Evolutionary conservation across 2,113 vertebrate species (phyloP), one percentile per base, ranked within the genome.

Genomic region (Prinia subflava): DNA sequence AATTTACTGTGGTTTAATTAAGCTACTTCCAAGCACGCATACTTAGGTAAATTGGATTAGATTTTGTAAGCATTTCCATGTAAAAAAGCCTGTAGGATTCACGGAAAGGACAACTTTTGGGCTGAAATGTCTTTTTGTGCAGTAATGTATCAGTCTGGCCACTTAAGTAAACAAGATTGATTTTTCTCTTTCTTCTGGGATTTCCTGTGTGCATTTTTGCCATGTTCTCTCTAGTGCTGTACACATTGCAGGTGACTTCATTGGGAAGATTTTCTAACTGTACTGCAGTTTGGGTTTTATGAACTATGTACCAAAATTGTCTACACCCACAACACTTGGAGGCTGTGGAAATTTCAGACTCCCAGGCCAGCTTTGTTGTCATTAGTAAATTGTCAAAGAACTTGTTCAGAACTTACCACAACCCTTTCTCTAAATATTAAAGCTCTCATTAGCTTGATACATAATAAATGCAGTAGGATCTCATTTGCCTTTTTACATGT

Each of bases 1-100:
- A 92, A 92, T 93, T 80, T 73, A 65, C 67, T 33, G 9, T 69
- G 39, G 75, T 87, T 95, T 95, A 96, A 94, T 94, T 89, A 96
- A 96, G 52, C 52, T 52, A 52, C 83, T 63, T 75, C 44, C 35
- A 81, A 89, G 52, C 56, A 86, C 56, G 13, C 1, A 2, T 23
- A 56, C 30, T 85, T 88, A 87, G 64, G 67, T 90, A 75, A 89
- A 78, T 94, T 92, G 69, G 86, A 90, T 94, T 83, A 90, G 63
- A 71, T 90, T 94, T 90, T 70, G 18, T 60, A 28, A 78, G 64
- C 11, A 28, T 14, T 86, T 39, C 60, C 22, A 10, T 47, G 19
- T 74, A 46, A 67, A 83, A 75, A 80, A 81, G 11, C 25, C 31
- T 6, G n/a, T 33, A 55, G 35, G n/a, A 78, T 70, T 65, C 52